These are phyloP conservation scores for Spodoptera exigua DNA, from an alignment of 2,888 invertebrate species.

Conservation along the genomic window DNA sequence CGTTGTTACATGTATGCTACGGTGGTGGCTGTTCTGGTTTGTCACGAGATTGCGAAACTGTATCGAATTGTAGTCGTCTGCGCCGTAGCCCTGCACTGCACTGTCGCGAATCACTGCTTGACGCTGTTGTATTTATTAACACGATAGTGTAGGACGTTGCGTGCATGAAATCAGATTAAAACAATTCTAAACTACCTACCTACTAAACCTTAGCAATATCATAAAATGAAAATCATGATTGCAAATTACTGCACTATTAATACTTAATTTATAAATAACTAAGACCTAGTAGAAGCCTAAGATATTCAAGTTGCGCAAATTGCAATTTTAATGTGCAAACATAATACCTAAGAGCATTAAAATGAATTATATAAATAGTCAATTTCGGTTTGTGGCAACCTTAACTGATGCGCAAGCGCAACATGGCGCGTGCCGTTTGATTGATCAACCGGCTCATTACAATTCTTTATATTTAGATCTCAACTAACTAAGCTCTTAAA, in stretches of 20 bases:
- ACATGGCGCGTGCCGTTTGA: conserved; percentile 76
- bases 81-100: conserved; percentile 71
- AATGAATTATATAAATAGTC: conserved; percentile 10
- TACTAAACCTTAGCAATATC: not conserved
- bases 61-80: conserved; percentile 66
- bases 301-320: no score
- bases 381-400: conserved; percentile 43
- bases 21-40: conserved; percentile 58
- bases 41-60: conserved; percentile 77
- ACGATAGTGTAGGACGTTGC: conserved; percentile 51
- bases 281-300: no score
- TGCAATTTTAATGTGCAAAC: no score
- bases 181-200: conserved; percentile 57
- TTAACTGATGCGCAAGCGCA: conserved; percentile 56
- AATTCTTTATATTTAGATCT: conserved; percentile 61
- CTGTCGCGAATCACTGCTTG: conserved; percentile 66
- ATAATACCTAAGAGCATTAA: no score
- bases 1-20: conserved; percentile 53
- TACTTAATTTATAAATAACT: no score
- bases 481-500: conserved; percentile 51
- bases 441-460: conserved; percentile 75
- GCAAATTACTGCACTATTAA: no score
- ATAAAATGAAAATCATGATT: not conserved
- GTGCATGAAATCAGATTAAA: conserved; percentile 62
- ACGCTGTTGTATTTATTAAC: conserved; percentile 51